phyloP scores from a whole-genome alignment of 2,888 invertebrate species.

The Drosophila leonis region DNA sequence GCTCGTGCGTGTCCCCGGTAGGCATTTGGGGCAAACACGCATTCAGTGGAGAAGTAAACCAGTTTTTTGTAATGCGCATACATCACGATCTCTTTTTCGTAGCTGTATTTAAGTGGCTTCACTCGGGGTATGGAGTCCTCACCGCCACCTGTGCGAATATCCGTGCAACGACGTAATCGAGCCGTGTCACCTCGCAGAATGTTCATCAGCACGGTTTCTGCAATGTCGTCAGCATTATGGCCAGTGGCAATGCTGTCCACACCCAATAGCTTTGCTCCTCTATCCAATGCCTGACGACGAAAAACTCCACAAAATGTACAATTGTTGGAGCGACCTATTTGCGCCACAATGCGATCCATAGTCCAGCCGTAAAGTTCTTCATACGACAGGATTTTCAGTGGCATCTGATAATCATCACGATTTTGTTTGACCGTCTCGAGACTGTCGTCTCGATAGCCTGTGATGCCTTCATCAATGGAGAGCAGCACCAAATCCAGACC shows the following conservation, averaged over 20 bases:
- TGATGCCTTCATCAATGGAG: slow-evolving; percentile 99
- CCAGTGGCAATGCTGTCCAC: slow-evolving; percentile 98
- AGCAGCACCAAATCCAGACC: slow-evolving; percentile 95
- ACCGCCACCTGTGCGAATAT: slow-evolving; percentile 92
- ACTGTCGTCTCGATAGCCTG: slow-evolving; percentile 97
- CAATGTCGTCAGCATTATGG: slow-evolving; percentile 98
- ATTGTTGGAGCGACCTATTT: slow-evolving; percentile 95
- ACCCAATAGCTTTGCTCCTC: slow-evolving; percentile 94
- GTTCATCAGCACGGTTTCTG: slow-evolving; percentile 99
- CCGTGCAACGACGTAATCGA: slow-evolving; percentile 95
- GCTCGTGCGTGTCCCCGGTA: slow-evolving; percentile 96
- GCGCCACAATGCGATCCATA: slow-evolving; percentile 98
- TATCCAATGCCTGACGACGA: slow-evolving; percentile 96
- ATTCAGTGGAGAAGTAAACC: slow-evolving; percentile 99
- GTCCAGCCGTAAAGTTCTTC: slow-evolving; percentile 99
- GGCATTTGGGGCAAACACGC: slow-evolving; percentile 99
- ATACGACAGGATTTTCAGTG: slow-evolving; percentile 97
- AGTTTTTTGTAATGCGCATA: slow-evolving; percentile 98
- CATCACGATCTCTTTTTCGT: slow-evolving; percentile 99
- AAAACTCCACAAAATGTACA: slow-evolving; percentile 99
- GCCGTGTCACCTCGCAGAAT: slow-evolving; percentile 98
- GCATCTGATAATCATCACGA: slow-evolving; percentile 96
- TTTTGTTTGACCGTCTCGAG: slow-evolving; percentile 98
- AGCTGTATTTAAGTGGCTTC: slow-evolving; percentile 98
- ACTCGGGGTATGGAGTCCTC: slow-evolving; percentile 95